A percentile compares a stretch with the other conserved stretches of the same genome.
phyloP scores from a whole-genome alignment of 2,888 invertebrate species.

The Tyria jacobaeae region DNA sequence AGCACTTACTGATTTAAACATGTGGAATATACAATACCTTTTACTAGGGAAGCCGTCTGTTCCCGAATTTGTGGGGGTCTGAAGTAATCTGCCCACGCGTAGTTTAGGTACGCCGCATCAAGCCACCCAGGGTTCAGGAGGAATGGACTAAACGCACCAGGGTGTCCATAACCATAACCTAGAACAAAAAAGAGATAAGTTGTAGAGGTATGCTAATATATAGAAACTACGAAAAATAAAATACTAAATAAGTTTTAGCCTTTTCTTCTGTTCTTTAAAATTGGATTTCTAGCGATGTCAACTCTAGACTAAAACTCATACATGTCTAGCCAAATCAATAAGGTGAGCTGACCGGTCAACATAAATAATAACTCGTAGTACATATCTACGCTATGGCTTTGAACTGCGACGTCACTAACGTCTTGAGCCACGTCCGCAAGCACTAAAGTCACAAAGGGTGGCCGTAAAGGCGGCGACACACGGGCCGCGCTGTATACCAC shows the following conservation, averaged over 20 bases:
- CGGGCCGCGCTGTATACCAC: conserved; percentile 80
- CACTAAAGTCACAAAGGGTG: conserved; percentile 77
- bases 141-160: conserved; percentile 92
- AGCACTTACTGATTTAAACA: not conserved
- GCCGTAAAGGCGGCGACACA: conserved; percentile 84
- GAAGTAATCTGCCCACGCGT: conserved; percentile 92
- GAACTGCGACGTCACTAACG: conserved; percentile 60
- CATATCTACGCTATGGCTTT: conserved; percentile 50
- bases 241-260: too few species aligned
- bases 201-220: conserved; percentile 10
- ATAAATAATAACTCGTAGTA: conserved; percentile 19
- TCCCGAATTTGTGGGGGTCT: conserved; percentile 82
- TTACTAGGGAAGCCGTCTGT: conserved; percentile 81
- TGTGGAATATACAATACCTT: conserved; percentile 77
- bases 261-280: too few species aligned
- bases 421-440: conserved; percentile 72
- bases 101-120: conserved; percentile 93
- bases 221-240: not conserved
- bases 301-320: not conserved
- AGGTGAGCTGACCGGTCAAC: conserved; percentile 5
- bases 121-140: conserved; percentile 94
- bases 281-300: too few species aligned
- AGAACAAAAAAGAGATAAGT: conserved; percentile 61
- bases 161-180: conserved; percentile 94
- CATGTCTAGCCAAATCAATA: conserved; percentile 21